Evolutionary conservation across 2,797 vertebrate genomes (phyloP), one percentile per base, ranked within the genome.

Genomic region (Phoebastria nigripes): DNA sequence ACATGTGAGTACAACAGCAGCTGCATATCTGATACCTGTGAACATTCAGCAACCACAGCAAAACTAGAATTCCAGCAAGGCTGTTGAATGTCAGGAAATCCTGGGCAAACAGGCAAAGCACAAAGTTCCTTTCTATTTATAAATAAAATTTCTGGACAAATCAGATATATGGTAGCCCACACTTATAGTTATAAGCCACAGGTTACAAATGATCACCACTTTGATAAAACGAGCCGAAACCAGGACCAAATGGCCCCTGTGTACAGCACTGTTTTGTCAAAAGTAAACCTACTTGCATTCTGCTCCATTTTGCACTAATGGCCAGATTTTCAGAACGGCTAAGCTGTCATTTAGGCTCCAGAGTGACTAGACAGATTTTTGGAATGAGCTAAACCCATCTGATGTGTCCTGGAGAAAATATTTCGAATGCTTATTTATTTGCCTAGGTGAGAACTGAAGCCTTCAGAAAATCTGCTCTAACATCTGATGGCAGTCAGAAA

Each of bases 41-140:
- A 87, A n/a, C 24, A n/a, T 55, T 55, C 70, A 80, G 67, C 76
- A 80, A 19, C 15, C 37, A 41, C 80, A 44, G 90, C 78, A 89
- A 46, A 91, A 67, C 39, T 28, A 9, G 33, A 73, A 8, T 54
- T 78, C 82, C 90, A 86, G 90, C 47, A 54, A 90, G 52, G 76
- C 63, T 24, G 44, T 1, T 82, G 87, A 96, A 93, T 87, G 84
- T 61, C 96, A 95, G 94, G 94, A 97, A 97, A 96, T 96, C 93
- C 92, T 86, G 84, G 91, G 87, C 92, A 96, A 97, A 94, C 69
- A 78, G 67, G 84, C 91, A 94, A 56, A 92, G 87, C 35, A 58
- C 49, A 17, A 82, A 94, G 62, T 82, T 93, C 87, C 69, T 63
- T 89, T 89, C 66, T 74, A 46, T 82, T 78, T 81, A 86, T 78